These are phyloP conservation scores for Diorhabda carinulata DNA, from an alignment of 1,140 invertebrate genomes.

Conservation along the genomic window DNA sequence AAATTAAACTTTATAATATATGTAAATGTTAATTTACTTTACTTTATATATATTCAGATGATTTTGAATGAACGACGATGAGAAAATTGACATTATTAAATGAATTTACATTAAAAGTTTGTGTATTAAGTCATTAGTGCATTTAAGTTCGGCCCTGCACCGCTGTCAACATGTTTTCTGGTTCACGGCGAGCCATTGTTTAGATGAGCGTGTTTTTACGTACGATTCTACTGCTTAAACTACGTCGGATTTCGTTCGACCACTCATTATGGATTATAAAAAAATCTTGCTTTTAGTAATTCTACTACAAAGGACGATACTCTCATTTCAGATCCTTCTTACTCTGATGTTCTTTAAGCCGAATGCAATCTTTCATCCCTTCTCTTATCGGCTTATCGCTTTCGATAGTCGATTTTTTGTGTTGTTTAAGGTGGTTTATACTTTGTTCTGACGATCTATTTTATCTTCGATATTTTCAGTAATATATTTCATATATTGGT, in stretches of 20 bases:
- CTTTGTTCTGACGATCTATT: no score
- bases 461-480: no score
- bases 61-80: no score
- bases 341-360: slow-evolving; percentile 8
- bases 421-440: background rate
- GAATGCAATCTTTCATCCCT: slow-evolving; percentile 2
- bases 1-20: no score
- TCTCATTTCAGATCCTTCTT: slow-evolving; percentile 23
- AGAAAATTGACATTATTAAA: no score
- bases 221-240: slow-evolving; percentile 18
- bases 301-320: slow-evolving; percentile 21
- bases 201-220: slow-evolving; percentile 30
- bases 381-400: background rate
- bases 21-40: no score
- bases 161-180: slow-evolving; percentile 36
- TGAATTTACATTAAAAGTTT: no score
- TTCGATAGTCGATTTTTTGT: background rate
- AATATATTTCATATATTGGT: no score
- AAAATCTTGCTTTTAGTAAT: slow-evolving; percentile 23
- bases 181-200: slow-evolving; percentile 26
- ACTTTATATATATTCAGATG: no score
- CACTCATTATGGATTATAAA: slow-evolving; percentile 36
- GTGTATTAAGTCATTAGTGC: no score
- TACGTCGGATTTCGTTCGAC: slow-evolving; percentile 28
- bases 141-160: background rate